phyloP scores from a whole-genome alignment of 2,888 invertebrate species.

The Bombylius major region DNA sequence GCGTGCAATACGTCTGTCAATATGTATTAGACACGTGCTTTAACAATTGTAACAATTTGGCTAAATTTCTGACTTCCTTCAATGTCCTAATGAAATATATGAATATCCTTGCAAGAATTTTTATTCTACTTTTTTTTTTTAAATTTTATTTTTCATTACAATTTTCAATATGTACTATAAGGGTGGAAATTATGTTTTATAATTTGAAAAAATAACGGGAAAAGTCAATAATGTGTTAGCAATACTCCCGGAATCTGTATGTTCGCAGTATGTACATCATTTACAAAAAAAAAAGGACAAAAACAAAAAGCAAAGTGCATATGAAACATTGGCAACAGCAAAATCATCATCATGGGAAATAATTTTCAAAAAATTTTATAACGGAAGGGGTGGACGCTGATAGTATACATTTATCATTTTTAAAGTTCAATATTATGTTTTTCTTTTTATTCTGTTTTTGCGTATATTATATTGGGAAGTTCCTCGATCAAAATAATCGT shows the following conservation, averaged over 20 bases:
- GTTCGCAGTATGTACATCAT: neutral
- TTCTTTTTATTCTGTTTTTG: neutral
- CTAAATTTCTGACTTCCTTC: conserved; percentile 18
- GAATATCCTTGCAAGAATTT: neutral
- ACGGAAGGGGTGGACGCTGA: neutral
- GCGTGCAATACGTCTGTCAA: conserved; percentile 17
- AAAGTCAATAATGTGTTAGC: conserved; percentile 4
- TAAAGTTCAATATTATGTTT: neutral
- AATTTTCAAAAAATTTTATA: neutral
- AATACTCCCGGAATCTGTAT: neutral
- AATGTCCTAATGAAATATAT: conserved; percentile 7
- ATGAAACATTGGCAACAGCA: neutral
- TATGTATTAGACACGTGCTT: conserved; percentile 27
- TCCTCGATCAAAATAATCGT: conserved; percentile 13
- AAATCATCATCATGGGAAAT: neutral
- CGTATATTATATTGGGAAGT: conserved; percentile 3
- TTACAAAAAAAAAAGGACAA: neutral
- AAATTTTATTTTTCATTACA: neutral
- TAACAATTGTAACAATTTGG: conserved; percentile 27
- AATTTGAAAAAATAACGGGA: neutral
- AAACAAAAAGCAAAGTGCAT: too few relatives aligned
- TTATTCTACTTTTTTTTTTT: neutral
- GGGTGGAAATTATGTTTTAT: neutral
- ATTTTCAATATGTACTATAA: neutral
- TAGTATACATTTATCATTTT: neutral